phyloP scores from a whole-genome alignment of 1,140 invertebrate genomes.

The Scaptomyza pallida region DNA sequence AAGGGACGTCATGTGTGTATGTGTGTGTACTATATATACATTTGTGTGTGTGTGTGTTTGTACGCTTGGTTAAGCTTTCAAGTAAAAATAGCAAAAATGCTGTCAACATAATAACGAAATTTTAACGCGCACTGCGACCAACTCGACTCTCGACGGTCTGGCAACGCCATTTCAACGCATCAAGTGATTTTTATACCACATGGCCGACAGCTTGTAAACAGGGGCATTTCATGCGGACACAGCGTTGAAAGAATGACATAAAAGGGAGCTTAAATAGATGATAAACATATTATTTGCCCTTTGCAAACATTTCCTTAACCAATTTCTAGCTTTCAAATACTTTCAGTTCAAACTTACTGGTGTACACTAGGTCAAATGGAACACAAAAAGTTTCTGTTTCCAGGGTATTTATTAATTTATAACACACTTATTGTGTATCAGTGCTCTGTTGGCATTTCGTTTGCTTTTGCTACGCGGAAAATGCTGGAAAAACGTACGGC shows the following conservation, averaged over 20 bases:
- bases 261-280: too few relatives aligned
- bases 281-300: too few relatives aligned
- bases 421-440: neutral
- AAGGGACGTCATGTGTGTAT: constrained; percentile 52
- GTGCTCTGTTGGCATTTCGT: neutral
- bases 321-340: too few relatives aligned
- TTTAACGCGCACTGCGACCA: constrained; percentile 75
- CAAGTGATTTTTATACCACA: constrained; percentile 48
- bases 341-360: too few relatives aligned
- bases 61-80: constrained; percentile 77
- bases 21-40: constrained; percentile 25
- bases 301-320: too few relatives aligned
- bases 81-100: constrained; percentile 82
- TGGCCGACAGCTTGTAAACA: neutral
- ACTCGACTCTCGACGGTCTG: constrained; percentile 42
- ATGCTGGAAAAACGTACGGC: constrained; percentile 63
- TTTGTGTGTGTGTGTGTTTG: constrained; percentile 29
- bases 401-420: constrained; percentile 5
- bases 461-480: constrained; percentile 27
- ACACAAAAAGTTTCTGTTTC: too few relatives aligned
- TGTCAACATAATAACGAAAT: constrained; percentile 83
- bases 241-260: neutral
- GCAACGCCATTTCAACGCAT: constrained; percentile 56
- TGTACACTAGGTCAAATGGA: too few relatives aligned
- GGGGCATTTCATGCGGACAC: neutral